Evolutionary conservation across 2,113 vertebrate genomes (phyloP).

Genomic region (Stegastes partitus): DNA sequence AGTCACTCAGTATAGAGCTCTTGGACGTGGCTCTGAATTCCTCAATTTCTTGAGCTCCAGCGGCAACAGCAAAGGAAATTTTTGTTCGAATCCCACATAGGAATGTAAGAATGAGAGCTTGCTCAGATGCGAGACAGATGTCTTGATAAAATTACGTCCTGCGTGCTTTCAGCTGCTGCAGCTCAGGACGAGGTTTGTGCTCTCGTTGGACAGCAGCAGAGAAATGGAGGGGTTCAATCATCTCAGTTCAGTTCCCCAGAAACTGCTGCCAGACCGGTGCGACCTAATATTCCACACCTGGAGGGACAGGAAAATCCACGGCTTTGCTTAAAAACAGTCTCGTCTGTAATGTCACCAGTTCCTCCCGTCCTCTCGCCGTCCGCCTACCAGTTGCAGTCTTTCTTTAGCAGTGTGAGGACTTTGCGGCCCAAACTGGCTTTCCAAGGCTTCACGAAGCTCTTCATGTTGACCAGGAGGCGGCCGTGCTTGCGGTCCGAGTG

Average conservation of each 20-base stretch:
- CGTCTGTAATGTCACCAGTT: background rate
- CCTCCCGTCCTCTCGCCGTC: background rate
- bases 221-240: constrained; percentile 14
- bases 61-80: constrained; percentile 25
- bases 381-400: constrained; percentile 89
- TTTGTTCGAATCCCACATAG: constrained; percentile 25
- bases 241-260: constrained; percentile 5
- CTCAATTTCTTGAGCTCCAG: constrained; percentile 18
- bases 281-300: constrained; percentile 43
- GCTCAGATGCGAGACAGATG: constrained; percentile 31
- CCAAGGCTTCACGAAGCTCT: constrained; percentile 97
- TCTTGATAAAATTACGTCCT: constrained; percentile 28
- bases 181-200: constrained; percentile 15
- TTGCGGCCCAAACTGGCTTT: constrained; percentile 91
- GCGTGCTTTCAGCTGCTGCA: constrained; percentile 32
- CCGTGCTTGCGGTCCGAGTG: constrained; percentile 90
- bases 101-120: constrained; percentile 18
- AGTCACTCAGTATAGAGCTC: constrained; percentile 17
- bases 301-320: constrained; percentile 27
- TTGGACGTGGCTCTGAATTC: constrained; percentile 26
- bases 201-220: constrained; percentile 47
- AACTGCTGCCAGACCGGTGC: constrained; percentile 3
- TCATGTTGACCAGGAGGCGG: constrained; percentile 95
- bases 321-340: constrained; percentile 25
- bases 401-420: constrained; percentile 91